Evolutionary conservation across 1,140 invertebrate species (phyloP).

Genomic region (Cecropterus lyciades): DNA sequence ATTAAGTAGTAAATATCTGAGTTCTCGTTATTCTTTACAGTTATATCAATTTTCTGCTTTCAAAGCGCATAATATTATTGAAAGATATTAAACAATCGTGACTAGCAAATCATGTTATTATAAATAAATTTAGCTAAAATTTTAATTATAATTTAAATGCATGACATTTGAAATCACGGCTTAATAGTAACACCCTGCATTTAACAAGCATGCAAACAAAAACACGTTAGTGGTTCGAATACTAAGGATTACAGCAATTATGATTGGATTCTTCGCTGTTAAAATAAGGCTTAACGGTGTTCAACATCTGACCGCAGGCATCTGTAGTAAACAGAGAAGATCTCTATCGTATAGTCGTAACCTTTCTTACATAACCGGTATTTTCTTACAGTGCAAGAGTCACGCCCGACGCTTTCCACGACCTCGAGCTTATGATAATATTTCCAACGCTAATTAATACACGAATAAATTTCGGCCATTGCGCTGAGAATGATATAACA

Average conservation of each 20-base stretch:
- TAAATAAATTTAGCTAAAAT: too few relatives aligned
- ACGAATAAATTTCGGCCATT: constrained; percentile 5
- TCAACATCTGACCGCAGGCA: constrained; percentile 14
- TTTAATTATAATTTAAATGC: too few relatives aligned
- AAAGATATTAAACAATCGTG: too few relatives aligned
- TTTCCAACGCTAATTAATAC: constrained; percentile 33
- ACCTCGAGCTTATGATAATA: constrained; percentile 37
- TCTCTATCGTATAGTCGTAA: constrained; percentile 23
- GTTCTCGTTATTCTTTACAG: constrained; percentile 41
- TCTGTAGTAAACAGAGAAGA: constrained; percentile 21
- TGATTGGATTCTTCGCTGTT: too few relatives aligned
- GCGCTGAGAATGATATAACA: constrained; percentile 3
- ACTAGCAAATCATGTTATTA: too few relatives aligned
- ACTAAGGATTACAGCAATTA: background rate
- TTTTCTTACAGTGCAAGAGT: constrained; percentile 42
- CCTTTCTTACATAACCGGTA: constrained; percentile 39
- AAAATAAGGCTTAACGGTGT: background rate
- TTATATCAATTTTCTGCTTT: constrained; percentile 28
- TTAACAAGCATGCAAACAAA: background rate
- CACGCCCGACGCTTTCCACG: constrained; percentile 52
- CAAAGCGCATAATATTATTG: constrained; percentile 9
- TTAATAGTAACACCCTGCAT: too few relatives aligned
- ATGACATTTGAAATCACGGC: too few relatives aligned
- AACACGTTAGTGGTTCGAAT: background rate
- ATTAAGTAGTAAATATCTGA: constrained; percentile 48